phyloP scores from a whole-genome alignment of 92 coral and sea anemone genomes.

The Virgularia gustaviana region DNA sequence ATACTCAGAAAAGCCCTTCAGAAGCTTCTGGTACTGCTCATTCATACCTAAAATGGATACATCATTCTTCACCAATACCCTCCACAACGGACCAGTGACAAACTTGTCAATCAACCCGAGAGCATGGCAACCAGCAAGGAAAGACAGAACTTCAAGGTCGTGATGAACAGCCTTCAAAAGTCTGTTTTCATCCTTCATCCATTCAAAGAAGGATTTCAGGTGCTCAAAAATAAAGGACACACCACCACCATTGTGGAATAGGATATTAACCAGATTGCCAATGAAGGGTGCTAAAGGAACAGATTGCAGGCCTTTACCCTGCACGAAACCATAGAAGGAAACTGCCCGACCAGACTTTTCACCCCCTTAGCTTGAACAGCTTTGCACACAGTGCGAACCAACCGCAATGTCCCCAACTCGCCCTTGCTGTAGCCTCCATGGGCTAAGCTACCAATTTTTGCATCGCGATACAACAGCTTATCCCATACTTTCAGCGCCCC shows the following conservation, averaged over 20 bases:
- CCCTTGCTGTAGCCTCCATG: conserved; percentile 35
- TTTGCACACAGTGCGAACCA: conserved; percentile 53
- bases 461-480: conserved; percentile 49
- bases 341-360: conserved; percentile 48
- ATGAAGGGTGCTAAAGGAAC: conserved; percentile 43
- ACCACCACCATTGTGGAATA: conserved; percentile 51
- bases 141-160: conserved; percentile 29
- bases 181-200: conserved; percentile 40
- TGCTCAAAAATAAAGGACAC: conserved; percentile 26
- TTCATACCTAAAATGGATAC: conserved; percentile 31
- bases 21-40: conserved; percentile 16
- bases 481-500: conserved; percentile 53
- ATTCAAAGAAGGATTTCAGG: conserved; percentile 37
- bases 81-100: conserved; percentile 45
- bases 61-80: conserved; percentile 28
- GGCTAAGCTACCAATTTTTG: conserved; percentile 37
- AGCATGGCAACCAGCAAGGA: conserved; percentile 29
- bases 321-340: conserved; percentile 34
- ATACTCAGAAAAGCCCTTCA: conserved; percentile 25
- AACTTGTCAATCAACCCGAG: conserved; percentile 43
- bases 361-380: conserved; percentile 53
- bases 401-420: conserved; percentile 58
- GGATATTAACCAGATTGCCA: conserved; percentile 44
- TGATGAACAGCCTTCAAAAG: conserved; percentile 40
- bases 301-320: conserved; percentile 32